Evolutionary conservation across 2,888 invertebrate genomes (phyloP).

Genomic region (Neoascia interrupta): DNA sequence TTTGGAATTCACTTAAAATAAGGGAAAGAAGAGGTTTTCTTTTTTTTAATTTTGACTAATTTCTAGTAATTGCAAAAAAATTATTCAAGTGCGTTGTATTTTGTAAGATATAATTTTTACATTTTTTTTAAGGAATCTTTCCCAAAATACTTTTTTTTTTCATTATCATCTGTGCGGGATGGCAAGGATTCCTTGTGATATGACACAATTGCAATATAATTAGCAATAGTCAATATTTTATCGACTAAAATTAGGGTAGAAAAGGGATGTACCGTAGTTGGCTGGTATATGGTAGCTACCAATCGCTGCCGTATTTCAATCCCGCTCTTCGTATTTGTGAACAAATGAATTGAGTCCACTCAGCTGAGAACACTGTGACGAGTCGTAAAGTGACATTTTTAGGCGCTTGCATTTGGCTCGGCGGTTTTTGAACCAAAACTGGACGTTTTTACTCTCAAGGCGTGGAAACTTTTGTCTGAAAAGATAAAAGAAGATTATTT

Average conservation of each 20-base stretch:
- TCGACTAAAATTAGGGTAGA: conserved; percentile 49
- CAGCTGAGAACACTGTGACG: conserved; percentile 77
- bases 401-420: conserved; percentile 98
- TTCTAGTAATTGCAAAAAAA: conserved; percentile 55
- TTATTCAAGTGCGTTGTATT: conserved; percentile 61
- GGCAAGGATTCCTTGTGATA: conserved; percentile 27
- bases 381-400: conserved; percentile 92
- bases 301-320: conserved; percentile 72
- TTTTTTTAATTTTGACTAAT: conserved; percentile 56
- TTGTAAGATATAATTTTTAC: conserved; percentile 30
- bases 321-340: conserved; percentile 79
- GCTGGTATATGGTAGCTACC: conserved; percentile 35
- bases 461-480: conserved; percentile 97
- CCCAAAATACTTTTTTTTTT: background rate
- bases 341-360: conserved; percentile 77
- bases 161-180: conserved; percentile 7
- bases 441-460: conserved; percentile 99
- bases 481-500: background rate
- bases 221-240: too few relatives aligned
- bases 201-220: conserved; percentile 33
- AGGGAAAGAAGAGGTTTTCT: conserved; percentile 15
- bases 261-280: conserved; percentile 36
- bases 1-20: conserved; percentile 51
- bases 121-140: too few relatives aligned
- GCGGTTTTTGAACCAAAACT: conserved; percentile 99